These are phyloP conservation scores for Leguminivora glycinivorella DNA, from an alignment of 1,140 invertebrate species.

Conservation along the genomic window DNA sequence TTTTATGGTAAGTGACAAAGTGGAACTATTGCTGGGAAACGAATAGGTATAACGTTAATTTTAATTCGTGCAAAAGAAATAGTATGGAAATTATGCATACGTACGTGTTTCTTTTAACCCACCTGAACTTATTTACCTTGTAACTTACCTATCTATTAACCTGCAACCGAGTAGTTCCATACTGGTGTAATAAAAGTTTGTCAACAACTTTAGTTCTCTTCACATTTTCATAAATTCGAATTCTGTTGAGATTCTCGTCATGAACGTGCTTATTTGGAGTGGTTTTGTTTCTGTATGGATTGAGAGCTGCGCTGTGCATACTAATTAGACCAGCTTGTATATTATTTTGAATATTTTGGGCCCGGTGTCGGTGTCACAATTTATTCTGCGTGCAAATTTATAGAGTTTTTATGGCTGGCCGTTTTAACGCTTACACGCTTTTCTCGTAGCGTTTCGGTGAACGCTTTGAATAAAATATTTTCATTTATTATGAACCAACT, in stretches of 20 bases:
- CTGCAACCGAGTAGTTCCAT: neutral
- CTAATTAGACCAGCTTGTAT: neutral
- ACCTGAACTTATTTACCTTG: neutral
- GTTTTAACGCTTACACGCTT: too few relatives aligned
- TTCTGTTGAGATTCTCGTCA: conserved; percentile 4
- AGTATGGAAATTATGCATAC: too few relatives aligned
- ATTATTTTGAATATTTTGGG: conserved; percentile 1
- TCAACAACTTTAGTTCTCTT: neutral
- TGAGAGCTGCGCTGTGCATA: neutral
- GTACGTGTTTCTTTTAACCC: too few relatives aligned
- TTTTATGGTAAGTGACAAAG: too few relatives aligned
- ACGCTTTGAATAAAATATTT: too few relatives aligned
- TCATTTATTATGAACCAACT: too few relatives aligned
- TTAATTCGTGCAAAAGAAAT: too few relatives aligned
- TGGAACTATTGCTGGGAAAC: too few relatives aligned
- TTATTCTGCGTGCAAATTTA: neutral
- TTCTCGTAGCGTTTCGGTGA: too few relatives aligned
- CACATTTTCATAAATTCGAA: neutral
- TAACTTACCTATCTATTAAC: neutral
- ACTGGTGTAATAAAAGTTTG: neutral
- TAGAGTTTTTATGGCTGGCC: too few relatives aligned
- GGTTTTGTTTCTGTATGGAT: conserved; percentile 16
- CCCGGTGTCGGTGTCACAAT: neutral
- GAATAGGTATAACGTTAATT: too few relatives aligned
- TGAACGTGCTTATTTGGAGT: conserved; percentile 1